Conservation (phyloP, 2,888 invertebrate genomes). For the Leucophenga montana region DNA sequence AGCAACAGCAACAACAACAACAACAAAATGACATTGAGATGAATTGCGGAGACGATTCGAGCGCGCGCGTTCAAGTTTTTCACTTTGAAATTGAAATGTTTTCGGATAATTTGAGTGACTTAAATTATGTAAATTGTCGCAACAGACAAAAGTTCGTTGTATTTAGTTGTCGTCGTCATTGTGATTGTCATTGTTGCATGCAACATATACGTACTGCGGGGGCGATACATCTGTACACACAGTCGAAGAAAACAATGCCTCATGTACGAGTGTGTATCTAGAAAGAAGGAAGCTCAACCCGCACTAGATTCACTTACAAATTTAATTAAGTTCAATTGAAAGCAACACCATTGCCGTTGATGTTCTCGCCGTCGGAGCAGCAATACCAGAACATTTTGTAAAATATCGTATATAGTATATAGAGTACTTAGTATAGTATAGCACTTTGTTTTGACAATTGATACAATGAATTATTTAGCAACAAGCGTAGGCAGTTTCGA, state of each 20-base stretch:
- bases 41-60: not conserved
- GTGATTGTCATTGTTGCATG: not conserved
- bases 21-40: conserved; percentile 33
- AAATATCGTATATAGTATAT: not conserved
- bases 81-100: conserved; percentile 59
- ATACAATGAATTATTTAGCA: conserved; percentile 67
- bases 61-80: conserved; percentile 6
- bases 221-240: not conserved
- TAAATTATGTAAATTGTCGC: conserved; percentile 71
- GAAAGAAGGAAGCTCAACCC: conserved; percentile 47
- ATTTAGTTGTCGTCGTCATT: conserved; percentile 20
- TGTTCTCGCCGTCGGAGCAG: conserved; percentile 38
- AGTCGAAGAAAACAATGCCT: conserved; percentile 13
- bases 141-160: conserved; percentile 55
- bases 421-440: conserved; percentile 8
- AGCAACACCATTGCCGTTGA: conserved; percentile 57
- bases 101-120: conserved; percentile 67
- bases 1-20: conserved; percentile 21
- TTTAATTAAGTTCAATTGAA: conserved; percentile 73
- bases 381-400: not conserved
- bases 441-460: conserved; percentile 66
- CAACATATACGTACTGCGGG: conserved; percentile 5
- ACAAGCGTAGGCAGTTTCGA: conserved; percentile 49
- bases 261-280: no score
- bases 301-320: conserved; percentile 74